Conservation (phyloP, 1,140 invertebrate genomes). For the Eulimnadia texana region DNA sequence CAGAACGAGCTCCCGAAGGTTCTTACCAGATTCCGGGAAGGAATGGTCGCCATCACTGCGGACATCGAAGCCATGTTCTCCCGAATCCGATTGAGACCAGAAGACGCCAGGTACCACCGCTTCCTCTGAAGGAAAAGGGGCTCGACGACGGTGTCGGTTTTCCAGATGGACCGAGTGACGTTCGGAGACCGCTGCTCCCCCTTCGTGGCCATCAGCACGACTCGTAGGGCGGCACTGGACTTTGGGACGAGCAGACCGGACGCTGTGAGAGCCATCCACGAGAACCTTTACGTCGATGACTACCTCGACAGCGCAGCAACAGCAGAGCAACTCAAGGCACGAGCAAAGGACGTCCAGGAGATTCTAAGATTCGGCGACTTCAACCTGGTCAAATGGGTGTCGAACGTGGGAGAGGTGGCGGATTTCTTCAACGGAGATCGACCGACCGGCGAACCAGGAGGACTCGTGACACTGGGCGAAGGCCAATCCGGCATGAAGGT, state of each 20-base stretch:
- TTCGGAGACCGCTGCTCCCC: neutral
- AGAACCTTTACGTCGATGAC: too few species aligned
- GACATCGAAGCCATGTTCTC: slow-evolving; percentile 13
- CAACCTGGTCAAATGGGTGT: slow-evolving; percentile 15
- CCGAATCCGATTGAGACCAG: neutral
- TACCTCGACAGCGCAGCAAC: neutral
- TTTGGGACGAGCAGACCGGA: too few species aligned
- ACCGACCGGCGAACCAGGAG: too few species aligned
- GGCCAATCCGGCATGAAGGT: neutral
- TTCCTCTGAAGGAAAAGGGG: slow-evolving; percentile 1
- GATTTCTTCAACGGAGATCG: neutral
- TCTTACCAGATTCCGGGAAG: slow-evolving; percentile 17
- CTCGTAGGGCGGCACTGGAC: neutral
- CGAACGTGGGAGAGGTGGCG: neutral
- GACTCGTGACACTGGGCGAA: neutral
- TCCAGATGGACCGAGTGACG: neutral
- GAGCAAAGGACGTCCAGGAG: neutral
- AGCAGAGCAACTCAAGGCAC: neutral
- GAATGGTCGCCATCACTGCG: slow-evolving; percentile 8
- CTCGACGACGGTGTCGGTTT: neutral
- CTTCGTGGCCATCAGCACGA: neutral
- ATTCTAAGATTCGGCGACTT: slow-evolving; percentile 15
- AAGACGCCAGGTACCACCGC: neutral
- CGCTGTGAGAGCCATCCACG: too few species aligned
- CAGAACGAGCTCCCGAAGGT: slow-evolving; percentile 6